phyloP scores from a whole-genome alignment of 2,113 vertebrate species.

The Gambusia holbrooki region DNA sequence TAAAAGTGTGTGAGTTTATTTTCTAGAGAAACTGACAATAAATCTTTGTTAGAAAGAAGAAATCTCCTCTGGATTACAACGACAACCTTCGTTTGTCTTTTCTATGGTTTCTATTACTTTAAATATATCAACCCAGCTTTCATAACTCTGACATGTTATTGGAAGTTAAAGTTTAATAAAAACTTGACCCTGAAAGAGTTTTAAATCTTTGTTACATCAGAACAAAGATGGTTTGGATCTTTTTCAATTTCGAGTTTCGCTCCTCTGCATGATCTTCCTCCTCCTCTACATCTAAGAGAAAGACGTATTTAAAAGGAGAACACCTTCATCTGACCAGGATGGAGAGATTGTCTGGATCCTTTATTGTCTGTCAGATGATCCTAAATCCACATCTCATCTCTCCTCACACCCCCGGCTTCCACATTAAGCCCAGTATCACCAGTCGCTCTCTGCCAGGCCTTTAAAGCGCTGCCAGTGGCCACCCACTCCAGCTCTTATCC shows the following conservation, averaged over 20 bases:
- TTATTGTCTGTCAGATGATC: conserved; percentile 62
- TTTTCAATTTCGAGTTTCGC: background rate
- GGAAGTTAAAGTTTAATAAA: too few relatives aligned
- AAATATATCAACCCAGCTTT: too few relatives aligned
- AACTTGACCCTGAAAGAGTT: too few relatives aligned
- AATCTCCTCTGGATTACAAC: too few relatives aligned
- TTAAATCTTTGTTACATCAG: background rate
- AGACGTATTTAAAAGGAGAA: background rate
- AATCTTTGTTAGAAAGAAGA: too few relatives aligned
- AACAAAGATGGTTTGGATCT: background rate
- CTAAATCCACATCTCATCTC: conserved; percentile 71
- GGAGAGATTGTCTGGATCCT: conserved; percentile 51
- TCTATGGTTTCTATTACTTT: too few relatives aligned
- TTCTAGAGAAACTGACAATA: too few relatives aligned
- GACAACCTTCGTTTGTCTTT: too few relatives aligned
- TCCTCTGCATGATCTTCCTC: conserved; percentile 41
- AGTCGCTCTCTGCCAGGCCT: conserved; percentile 47
- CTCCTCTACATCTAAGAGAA: conserved; percentile 8
- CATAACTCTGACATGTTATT: too few relatives aligned
- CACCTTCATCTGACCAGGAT: conserved; percentile 48
- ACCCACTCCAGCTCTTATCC: conserved; percentile 69
- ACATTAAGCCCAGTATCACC: conserved; percentile 61
- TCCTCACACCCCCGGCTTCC: conserved; percentile 57
- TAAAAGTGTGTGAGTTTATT: too few relatives aligned
- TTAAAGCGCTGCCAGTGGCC: conserved; percentile 65